phyloP scores from a whole-genome alignment of 2,797 vertebrate genomes.

The Pogonophryne albipinna region DNA sequence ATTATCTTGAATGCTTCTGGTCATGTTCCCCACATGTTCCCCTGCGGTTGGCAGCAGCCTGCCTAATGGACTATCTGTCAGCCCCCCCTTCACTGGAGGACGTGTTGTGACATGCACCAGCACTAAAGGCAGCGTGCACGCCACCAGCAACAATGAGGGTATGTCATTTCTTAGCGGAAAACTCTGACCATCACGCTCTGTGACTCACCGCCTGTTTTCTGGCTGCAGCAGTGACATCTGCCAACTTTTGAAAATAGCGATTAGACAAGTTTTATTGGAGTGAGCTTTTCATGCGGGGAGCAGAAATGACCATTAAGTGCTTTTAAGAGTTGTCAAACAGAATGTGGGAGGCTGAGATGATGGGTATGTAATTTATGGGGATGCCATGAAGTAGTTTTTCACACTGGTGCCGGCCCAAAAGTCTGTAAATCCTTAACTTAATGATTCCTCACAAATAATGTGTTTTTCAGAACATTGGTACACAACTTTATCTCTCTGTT shows the following conservation, averaged over 20 bases:
- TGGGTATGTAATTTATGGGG: constrained; percentile 71
- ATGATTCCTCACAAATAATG: constrained; percentile 15
- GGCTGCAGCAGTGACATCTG: constrained; percentile 53
- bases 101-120: constrained; percentile 73
- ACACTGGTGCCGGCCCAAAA: constrained; percentile 27
- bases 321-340: constrained; percentile 76
- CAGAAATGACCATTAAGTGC: constrained; percentile 73
- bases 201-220: constrained; percentile 74
- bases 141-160: constrained; percentile 71
- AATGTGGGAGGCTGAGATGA: constrained; percentile 71
- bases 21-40: constrained; percentile 17
- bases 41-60: constrained; percentile 21
- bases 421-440: constrained; percentile 39
- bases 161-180: constrained; percentile 72
- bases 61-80: constrained; percentile 59
- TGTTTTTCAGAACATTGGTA: constrained; percentile 10
- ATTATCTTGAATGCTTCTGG: constrained; percentile 20
- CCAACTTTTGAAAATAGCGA: constrained; percentile 66
- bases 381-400: constrained; percentile 57
- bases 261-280: constrained; percentile 72
- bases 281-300: constrained; percentile 62
- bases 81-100: constrained; percentile 55
- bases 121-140: constrained; percentile 66
- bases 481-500: constrained; percentile 12
- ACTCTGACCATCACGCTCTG: constrained; percentile 67